A percentile compares a stretch with the other conserved stretches of the same genome.
Evolutionary conservation across 2,888 invertebrate genomes (phyloP).

Genomic region (Epinotia bilunana): DNA sequence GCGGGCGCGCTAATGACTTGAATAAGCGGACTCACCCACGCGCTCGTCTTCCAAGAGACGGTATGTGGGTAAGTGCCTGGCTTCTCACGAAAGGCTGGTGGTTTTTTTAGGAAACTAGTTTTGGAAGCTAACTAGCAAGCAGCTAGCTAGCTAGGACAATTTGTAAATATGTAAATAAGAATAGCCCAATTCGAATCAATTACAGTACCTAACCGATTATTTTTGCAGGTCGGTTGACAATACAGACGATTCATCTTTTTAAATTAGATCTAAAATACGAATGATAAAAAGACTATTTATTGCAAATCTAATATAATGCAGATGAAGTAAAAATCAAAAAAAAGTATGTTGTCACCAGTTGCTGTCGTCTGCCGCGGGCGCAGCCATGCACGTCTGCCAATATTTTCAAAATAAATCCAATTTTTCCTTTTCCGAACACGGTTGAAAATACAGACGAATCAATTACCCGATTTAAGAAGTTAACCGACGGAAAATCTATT

Average conservation of each 20-base stretch:
- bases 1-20: constrained; percentile 61
- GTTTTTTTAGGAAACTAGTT: background rate
- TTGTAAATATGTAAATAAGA: too few species aligned
- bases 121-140: background rate
- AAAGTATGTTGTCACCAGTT: constrained; percentile 29
- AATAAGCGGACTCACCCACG: constrained; percentile 48
- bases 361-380: constrained; percentile 66
- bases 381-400: constrained; percentile 87
- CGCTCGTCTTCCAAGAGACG: constrained; percentile 34
- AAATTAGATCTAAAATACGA: too few species aligned
- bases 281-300: too few species aligned
- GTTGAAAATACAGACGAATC: too few species aligned
- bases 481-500: too few species aligned
- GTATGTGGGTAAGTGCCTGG: constrained; percentile 23
- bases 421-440: too few species aligned
- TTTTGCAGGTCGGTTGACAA: too few species aligned
- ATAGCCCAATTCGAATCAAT: too few species aligned
- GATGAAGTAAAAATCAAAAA: background rate
- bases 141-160: background rate
- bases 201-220: too few species aligned
- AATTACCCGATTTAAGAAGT: too few species aligned
- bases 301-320: too few species aligned
- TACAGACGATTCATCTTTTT: too few species aligned
- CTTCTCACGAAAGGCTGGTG: constrained; percentile 29
- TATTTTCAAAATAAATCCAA: constrained; percentile 69